These are phyloP conservation scores for Dorcus hopei DNA, from an alignment of 2,888 invertebrate species.

Conservation along the genomic window DNA sequence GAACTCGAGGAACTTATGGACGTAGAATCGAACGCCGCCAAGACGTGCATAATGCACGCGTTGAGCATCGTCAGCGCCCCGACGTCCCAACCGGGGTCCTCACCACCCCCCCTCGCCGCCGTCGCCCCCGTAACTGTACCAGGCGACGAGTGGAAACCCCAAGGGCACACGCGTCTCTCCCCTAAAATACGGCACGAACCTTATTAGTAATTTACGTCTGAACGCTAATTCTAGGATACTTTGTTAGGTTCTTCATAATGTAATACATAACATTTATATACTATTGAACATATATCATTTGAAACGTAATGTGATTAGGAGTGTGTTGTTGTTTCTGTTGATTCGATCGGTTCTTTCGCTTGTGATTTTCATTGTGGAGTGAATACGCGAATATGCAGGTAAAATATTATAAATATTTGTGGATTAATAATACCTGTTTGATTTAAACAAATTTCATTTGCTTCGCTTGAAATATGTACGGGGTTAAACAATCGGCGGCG, in stretches of 20 bases:
- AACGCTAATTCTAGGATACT: neutral
- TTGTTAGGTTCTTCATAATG: neutral
- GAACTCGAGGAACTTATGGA: slow-evolving; percentile 55
- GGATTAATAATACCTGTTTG: no score
- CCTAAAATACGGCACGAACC: slow-evolving; percentile 43
- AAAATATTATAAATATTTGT: no score
- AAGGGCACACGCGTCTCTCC: slow-evolving; percentile 42
- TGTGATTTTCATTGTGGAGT: no score
- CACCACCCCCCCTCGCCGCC: slow-evolving; percentile 45
- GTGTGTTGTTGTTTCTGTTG: slow-evolving; percentile 6
- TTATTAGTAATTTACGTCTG: slow-evolving; percentile 33
- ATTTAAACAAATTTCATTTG: no score
- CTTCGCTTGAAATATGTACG: no score
- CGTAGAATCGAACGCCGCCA: slow-evolving; percentile 47
- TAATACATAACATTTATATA: neutral
- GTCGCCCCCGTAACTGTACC: slow-evolving; percentile 41
- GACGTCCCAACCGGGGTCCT: slow-evolving; percentile 38
- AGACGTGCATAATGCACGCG: slow-evolving; percentile 56
- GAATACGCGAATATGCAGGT: no score
- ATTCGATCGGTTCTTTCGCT: no score
- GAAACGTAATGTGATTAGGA: slow-evolving; percentile 1
- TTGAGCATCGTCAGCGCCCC: slow-evolving; percentile 54
- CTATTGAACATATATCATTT: neutral
- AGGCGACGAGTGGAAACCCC: slow-evolving; percentile 44
- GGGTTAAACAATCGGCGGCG: no score